Conservation (phyloP, 2,113 vertebrate genomes). For the Mustela lutreola region DNA sequence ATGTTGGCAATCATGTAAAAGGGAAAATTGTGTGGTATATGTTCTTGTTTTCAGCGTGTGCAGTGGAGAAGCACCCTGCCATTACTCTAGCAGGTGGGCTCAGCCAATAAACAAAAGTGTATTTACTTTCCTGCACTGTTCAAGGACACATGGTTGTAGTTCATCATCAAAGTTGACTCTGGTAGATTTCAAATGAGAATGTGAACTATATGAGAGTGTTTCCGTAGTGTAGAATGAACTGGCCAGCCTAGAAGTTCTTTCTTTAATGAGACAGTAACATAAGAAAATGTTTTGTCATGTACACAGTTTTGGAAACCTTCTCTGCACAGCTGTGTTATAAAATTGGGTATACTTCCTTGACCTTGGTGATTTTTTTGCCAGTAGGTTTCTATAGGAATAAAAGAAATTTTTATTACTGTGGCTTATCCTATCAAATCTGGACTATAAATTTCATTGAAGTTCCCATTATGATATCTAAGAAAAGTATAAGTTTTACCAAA, state of each 20-base stretch:
- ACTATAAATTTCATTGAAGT: conserved; percentile 60
- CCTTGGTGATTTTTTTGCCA: conserved; percentile 32
- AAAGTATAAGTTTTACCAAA: conserved; percentile 15
- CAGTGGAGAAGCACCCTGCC: neutral
- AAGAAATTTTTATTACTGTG: conserved; percentile 50
- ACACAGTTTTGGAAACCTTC: conserved; percentile 81
- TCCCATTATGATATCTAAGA: conserved; percentile 5
- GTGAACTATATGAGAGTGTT: conserved; percentile 70
- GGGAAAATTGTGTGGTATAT: neutral
- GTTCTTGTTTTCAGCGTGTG: neutral
- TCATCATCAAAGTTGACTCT: conserved; percentile 54
- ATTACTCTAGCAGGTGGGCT: neutral
- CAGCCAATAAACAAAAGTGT: neutral
- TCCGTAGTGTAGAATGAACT: conserved; percentile 54
- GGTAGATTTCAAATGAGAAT: conserved; percentile 63
- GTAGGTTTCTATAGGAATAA: conserved; percentile 54
- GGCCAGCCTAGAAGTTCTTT: conserved; percentile 56
- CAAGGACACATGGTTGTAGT: neutral
- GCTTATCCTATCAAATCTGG: conserved; percentile 48
- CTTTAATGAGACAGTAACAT: conserved; percentile 73
- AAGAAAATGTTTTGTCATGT: conserved; percentile 74
- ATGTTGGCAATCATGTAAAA: neutral
- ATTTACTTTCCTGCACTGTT: conserved; percentile 19
- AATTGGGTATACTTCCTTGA: conserved; percentile 82
- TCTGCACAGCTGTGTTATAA: conserved; percentile 82